Evolutionary conservation across 1,140 invertebrate genomes (phyloP), one percentile per base, ranked within the genome.

Genomic region (Choristoneura fumiferana): DNA sequence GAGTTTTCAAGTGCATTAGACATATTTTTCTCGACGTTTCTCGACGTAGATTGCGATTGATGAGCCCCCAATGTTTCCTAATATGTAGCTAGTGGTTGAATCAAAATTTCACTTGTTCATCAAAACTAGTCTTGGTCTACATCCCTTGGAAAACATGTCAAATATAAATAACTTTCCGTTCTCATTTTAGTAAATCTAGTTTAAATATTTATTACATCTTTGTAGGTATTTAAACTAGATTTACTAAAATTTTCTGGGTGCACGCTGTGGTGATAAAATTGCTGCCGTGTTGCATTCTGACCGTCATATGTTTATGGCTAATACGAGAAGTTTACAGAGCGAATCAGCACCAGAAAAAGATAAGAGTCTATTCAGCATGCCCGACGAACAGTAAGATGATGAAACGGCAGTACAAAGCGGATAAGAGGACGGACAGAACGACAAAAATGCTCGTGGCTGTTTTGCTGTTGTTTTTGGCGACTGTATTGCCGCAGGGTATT

Each of bases 381-480:
- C 76, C 78, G 0, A 71, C 77, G 1, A 79, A 69, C 14, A 71
- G 81, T 29, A 93, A 92, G 79, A 90, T 91, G 52, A 91, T 92
- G 0, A 94, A 95, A 57, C 89, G 92, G 8, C 91, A 94, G 13
- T 93, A 92, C 45, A 89, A 93, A 60, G 91, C 92, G 1, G 89
- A 95, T 12, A 92, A 91, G 73, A 65, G 81, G 59, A 82, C 75
- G 12, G 95, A 97, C 89, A n/a, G n/a, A n/a, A n/a, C n/a, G n/a
- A n/a, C n/a, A n/a, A n/a, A n/a, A n/a, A n/a, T n/a, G n/a, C n/a
- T 98, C 8, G 91, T 98, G 1, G 96, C 96, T 0, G 94, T 98
- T 0, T 90, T 98, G 1, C 83, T 96, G 0, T 88, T 98, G 0
- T 98, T 98, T 69, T 90, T 98, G 1, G 90, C 97, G 1, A 97